Evolutionary conservation across 2,797 vertebrate species (phyloP).

Genomic region (Gallinago solitaria): DNA sequence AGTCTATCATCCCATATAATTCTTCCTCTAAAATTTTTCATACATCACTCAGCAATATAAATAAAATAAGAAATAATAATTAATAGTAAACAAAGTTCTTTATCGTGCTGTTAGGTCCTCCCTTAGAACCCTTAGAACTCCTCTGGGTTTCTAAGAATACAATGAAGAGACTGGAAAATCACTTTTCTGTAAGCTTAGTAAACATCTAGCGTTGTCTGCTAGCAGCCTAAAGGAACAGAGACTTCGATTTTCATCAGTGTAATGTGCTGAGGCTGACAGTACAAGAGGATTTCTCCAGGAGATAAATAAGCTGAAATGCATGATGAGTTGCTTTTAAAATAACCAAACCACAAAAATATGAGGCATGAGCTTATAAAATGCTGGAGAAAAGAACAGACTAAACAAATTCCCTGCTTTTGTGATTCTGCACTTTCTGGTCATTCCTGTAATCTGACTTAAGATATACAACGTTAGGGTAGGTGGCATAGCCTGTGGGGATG

Average conservation of each 20-base stretch:
- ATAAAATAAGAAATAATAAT: neutral
- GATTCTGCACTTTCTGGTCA: neutral
- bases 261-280: neutral
- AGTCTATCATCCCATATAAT: neutral
- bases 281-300: neutral
- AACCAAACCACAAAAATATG: neutral
- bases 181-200: neutral
- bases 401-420: neutral
- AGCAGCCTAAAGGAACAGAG: neutral
- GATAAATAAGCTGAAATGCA: neutral
- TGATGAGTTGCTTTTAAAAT: neutral
- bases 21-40: neutral
- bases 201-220: neutral
- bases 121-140: neutral
- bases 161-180: neutral
- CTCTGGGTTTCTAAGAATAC: neutral
- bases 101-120: neutral
- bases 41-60: accelerated
- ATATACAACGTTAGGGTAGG: neutral
- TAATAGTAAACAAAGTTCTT: neutral
- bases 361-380: neutral
- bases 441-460: neutral
- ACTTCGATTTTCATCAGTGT: neutral
- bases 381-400: neutral
- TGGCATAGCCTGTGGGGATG: neutral